phyloP scores from a whole-genome alignment of 2,113 vertebrate species.

The Anoplopoma fimbria region DNA sequence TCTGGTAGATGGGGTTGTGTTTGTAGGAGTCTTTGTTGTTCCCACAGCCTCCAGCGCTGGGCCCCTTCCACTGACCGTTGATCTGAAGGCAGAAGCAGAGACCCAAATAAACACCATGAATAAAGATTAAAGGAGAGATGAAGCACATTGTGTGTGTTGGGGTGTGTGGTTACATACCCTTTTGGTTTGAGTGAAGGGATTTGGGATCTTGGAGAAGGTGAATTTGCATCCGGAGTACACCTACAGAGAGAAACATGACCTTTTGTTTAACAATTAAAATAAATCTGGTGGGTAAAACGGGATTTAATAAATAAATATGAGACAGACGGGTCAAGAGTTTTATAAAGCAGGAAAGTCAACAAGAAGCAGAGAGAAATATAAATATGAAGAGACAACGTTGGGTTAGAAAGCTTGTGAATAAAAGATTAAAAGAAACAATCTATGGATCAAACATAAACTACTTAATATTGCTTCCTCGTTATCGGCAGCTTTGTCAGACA shows the following conservation, averaged over 20 bases:
- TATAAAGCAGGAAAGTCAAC: background rate
- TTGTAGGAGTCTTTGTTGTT: conserved; percentile 96
- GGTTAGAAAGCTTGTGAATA: no score
- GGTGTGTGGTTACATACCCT: conserved; percentile 83
- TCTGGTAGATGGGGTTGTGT: conserved; percentile 95
- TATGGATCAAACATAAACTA: background rate
- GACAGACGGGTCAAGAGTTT: background rate
- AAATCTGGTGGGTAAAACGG: no score
- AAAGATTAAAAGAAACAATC: no score
- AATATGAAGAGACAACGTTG: no score
- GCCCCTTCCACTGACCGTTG: conserved; percentile 96
- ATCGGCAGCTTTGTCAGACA: background rate
- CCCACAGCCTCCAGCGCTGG: conserved; percentile 93
- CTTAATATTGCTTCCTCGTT: background rate
- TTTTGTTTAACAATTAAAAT: background rate
- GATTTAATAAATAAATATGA: no score
- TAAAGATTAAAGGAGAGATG: background rate
- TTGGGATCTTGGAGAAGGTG: conserved; percentile 95
- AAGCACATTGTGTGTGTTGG: no score
- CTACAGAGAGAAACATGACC: conserved; percentile 74
- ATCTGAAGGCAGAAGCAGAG: conserved; percentile 80
- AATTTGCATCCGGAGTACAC: conserved; percentile 96
- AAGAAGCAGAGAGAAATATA: no score
- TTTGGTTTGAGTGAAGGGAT: conserved; percentile 92
- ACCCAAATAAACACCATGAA: no score